Percentiles rank a stretch among this genome's conserved stretches.
Conservation (phyloP, 2,888 invertebrate species). For the Lepidochrysops patricia region DNA sequence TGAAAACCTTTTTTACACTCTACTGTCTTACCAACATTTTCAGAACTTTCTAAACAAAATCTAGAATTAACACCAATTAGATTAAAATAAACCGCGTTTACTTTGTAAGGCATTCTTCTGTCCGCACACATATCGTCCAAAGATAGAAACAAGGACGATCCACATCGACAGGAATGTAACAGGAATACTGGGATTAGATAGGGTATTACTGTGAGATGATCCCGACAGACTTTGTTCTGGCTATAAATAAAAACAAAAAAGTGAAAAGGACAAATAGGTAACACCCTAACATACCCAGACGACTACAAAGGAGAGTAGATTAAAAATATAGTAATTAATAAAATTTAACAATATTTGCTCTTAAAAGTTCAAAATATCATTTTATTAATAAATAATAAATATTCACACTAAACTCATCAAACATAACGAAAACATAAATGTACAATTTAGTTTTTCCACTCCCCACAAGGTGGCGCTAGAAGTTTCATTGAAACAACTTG, state of each 20-base stretch:
- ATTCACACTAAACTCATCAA: no score
- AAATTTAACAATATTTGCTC: no score
- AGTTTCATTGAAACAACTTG: not conserved
- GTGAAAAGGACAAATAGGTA: not conserved
- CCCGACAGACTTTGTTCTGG: no score
- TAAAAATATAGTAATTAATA: no score
- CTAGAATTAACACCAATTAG: no score
- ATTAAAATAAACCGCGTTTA: not conserved
- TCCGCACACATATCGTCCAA: not conserved
- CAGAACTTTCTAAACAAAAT: not conserved
- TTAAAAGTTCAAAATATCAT: not conserved
- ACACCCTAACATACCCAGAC: no score
- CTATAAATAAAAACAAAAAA: not conserved
- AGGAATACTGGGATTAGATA: slow-evolving; percentile 7
- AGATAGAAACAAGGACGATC: slow-evolving; percentile 12
- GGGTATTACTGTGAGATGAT: slow-evolving; percentile 3
- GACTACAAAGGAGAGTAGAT: no score
- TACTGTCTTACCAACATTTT: not conserved
- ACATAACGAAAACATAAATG: no score
- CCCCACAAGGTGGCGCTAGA: not conserved
- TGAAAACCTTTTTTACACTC: no score
- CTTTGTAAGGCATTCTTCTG: not conserved
- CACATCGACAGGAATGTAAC: slow-evolving; percentile 17
- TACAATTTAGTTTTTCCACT: not conserved
- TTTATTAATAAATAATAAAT: not conserved